Evolutionary conservation across 2,113 vertebrate genomes (phyloP).

Genomic region (Dasyprocta punctata): DNA sequence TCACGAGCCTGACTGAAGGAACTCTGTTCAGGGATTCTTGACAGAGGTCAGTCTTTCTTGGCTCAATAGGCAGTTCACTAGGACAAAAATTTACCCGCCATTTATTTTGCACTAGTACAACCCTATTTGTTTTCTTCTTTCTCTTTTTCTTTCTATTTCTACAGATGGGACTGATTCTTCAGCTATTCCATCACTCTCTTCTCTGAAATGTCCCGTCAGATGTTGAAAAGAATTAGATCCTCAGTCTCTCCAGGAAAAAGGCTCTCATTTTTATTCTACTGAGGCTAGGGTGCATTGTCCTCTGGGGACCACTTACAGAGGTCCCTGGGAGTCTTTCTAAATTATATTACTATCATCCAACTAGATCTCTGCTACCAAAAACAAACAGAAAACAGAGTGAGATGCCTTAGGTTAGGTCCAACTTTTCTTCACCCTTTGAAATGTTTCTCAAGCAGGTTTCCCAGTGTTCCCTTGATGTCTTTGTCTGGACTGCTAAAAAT

Average conservation of each 20-base stretch:
- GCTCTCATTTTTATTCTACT: background rate
- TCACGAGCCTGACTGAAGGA: background rate
- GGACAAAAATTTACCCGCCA: background rate
- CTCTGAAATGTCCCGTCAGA: background rate
- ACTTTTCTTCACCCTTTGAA: background rate
- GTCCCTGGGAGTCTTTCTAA: background rate
- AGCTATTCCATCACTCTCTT: background rate
- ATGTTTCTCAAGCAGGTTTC: background rate
- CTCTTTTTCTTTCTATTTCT: background rate
- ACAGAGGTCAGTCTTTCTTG: background rate
- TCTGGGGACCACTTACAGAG: background rate
- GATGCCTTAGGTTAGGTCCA: background rate
- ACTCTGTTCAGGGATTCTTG: background rate
- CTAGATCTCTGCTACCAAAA: background rate
- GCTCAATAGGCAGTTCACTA: background rate
- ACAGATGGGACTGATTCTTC: background rate
- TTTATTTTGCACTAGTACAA: background rate
- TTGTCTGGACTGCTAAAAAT: background rate
- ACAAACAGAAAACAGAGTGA: background rate
- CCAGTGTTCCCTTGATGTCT: background rate
- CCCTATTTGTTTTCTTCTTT: background rate
- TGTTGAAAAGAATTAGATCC: background rate
- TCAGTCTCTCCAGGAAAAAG: background rate
- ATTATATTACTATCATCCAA: background rate
- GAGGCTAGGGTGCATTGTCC: background rate